Evolutionary conservation across 2,888 invertebrate genomes (phyloP).

Genomic region (Parnassius smintheus): DNA sequence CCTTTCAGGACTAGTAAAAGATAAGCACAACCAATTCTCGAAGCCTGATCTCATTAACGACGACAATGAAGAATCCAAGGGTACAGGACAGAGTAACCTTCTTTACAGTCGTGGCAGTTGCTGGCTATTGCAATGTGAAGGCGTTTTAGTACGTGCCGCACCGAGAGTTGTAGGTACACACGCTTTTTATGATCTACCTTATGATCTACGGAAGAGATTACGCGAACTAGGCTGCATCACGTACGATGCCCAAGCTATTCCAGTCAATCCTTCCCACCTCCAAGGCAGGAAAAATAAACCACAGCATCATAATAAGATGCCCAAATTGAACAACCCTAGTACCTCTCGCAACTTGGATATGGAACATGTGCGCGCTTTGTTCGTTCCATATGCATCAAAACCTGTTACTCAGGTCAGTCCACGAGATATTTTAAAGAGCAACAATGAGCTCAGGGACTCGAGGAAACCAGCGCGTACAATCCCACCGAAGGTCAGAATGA

Average conservation of each 20-base stretch:
- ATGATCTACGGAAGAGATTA: conserved; percentile 56
- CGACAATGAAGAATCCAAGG: conserved; percentile 37
- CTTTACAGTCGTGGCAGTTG: conserved; percentile 43
- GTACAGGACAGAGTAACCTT: conserved; percentile 37
- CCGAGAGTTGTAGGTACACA: conserved; percentile 56
- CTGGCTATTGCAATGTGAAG: conserved; percentile 61
- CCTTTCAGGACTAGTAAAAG: conserved; percentile 46
- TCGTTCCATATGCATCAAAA: conserved; percentile 59
- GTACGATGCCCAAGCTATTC: conserved; percentile 45
- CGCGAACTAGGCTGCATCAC: conserved; percentile 61
- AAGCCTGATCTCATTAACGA: conserved; percentile 51
- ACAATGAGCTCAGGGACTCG: conserved; percentile 40
- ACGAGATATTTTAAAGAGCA: conserved; percentile 36
- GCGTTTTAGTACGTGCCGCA: conserved; percentile 54
- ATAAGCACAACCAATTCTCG: conserved; percentile 38
- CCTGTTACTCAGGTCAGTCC: conserved; percentile 36
- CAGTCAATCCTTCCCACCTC: conserved; percentile 33
- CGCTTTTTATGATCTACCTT: conserved; percentile 58
- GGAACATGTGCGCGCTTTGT: conserved; percentile 59
- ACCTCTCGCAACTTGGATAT: conserved; percentile 50
- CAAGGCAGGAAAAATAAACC: conserved; percentile 42
- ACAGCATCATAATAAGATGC: conserved; percentile 29
- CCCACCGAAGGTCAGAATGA: conserved; percentile 60
- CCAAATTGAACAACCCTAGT: conserved; percentile 32
- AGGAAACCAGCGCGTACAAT: conserved; percentile 35